Base-by-base conservation (phyloP, 2,888 invertebrate species). In the Epistrophe eligans region DNA sequence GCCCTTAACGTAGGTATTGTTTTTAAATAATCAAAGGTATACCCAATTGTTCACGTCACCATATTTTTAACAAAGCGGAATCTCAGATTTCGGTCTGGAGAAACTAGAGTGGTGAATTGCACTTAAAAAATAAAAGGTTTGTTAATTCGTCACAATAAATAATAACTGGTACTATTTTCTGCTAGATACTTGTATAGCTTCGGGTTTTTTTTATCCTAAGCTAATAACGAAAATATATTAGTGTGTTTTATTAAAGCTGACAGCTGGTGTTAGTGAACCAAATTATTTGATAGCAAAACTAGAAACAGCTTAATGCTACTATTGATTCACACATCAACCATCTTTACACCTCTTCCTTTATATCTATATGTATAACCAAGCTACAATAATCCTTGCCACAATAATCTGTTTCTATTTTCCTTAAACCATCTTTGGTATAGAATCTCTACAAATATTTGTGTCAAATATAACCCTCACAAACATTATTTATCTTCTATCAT, bases 401-500 rank as follows among this genome's bases (percentile, higher is more conserved):
- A 76, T 70, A 43, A 70, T 62, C 43, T 67, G 35, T 38, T 60
- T 60, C 66, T 58, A 58, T 45, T 48, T 45, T 50, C 35, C 52
- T 48, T 55, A 76, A 57, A 50, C 52, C 67, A 67, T 76, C 76
- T 72, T 67, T 67, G n/a, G 8, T 40, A 32, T 50, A 15, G 45
- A 76, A 74, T 62, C 67, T 73, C 55, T 9, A 70, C 76, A 84
- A 84, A 74, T 76, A 80, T 76, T 71, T 77, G 66, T 72, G 76
- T 73, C 80, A 80, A 85, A 81, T 73, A 81, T 73, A 67, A 50
- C 55, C 66, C 67, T 77, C 52, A 40, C 38, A 52, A 77, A 71
- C 77, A 85, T 82, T 79, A 84, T 70, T 84, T 70, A 84, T 84
- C 79, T 77, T 55, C 57, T 48, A 45, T 43, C 52, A 62, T 79